These are phyloP conservation scores for Temnothorax nylanderi DNA, from an alignment of 1,140 invertebrate species.

Conservation along the genomic window DNA sequence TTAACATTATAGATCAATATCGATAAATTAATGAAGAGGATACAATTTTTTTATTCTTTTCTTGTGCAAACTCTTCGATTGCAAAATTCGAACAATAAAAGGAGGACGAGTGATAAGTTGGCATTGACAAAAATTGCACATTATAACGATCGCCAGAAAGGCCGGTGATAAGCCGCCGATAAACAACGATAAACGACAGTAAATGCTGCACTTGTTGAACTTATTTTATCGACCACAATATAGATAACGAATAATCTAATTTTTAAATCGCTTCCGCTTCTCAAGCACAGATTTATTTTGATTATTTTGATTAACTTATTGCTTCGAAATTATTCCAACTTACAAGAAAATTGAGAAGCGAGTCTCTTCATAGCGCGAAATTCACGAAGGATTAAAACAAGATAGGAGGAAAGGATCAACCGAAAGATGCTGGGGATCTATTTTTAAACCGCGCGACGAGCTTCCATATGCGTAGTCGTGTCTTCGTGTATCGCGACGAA, in stretches of 20 bases:
- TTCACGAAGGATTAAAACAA: neutral
- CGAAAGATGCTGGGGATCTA: constrained; percentile 61
- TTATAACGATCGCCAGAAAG: neutral
- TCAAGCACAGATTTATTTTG: neutral
- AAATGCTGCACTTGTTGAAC: neutral
- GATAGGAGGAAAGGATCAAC: neutral
- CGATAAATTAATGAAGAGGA: neutral
- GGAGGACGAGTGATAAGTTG: neutral
- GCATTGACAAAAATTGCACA: neutral
- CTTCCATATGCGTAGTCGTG: constrained; percentile 53
- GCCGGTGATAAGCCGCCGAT: neutral
- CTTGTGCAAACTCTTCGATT: neutral
- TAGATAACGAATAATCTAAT: neutral
- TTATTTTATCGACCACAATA: neutral
- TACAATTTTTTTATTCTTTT: neutral
- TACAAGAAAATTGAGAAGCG: neutral
- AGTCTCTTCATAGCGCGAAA: neutral
- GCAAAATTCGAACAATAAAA: neutral
- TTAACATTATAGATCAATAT: neutral
- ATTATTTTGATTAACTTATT: neutral
- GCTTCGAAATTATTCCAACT: neutral
- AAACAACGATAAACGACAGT: neutral
- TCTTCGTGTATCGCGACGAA: constrained; percentile 31
- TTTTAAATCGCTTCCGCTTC: neutral
- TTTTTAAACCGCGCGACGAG: constrained; percentile 55